phyloP scores from a whole-genome alignment of 2,888 invertebrate species.

The Melieria crassipennis region DNA sequence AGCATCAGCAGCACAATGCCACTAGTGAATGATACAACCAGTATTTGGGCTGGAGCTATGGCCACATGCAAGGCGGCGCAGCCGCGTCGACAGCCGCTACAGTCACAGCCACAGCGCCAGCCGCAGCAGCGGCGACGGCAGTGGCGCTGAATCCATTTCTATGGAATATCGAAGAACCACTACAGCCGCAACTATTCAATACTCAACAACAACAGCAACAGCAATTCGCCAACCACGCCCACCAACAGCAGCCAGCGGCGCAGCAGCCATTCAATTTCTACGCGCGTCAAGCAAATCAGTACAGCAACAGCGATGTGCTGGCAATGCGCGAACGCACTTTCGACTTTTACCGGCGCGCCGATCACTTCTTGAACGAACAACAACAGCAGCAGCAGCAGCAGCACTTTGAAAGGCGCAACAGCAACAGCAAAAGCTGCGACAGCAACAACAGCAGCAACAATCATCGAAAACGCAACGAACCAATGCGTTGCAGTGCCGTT shows the following conservation, averaged over 20 bases:
- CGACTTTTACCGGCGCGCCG: conserved; percentile 25
- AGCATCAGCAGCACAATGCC: conserved; percentile 61
- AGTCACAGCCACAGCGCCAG: conserved; percentile 18
- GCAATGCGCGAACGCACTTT: conserved; percentile 14
- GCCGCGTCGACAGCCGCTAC: conserved; percentile 36
- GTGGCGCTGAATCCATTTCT: conserved; percentile 47
- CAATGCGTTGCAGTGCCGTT: conserved; percentile 51
- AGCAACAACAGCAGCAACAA: conserved; percentile 24
- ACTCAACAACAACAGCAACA: conserved; percentile 41
- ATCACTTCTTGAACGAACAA: conserved; percentile 27
- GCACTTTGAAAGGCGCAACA: conserved; percentile 39
- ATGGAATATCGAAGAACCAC: conserved; percentile 58
- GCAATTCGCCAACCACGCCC: conserved; percentile 35
- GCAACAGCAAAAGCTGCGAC: conserved; percentile 36
- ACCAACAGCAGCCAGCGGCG: conserved; percentile 42
- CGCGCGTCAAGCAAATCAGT: conserved; percentile 30
- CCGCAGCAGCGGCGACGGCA: conserved; percentile 36
- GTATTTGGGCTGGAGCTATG: conserved; percentile 64
- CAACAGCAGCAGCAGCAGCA: conserved; percentile 40
- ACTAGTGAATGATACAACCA: conserved; percentile 65
- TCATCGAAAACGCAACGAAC: not conserved
- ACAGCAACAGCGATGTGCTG: not conserved
- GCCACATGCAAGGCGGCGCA: conserved; percentile 50
- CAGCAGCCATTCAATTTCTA: conserved; percentile 38
- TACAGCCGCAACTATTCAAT: conserved; percentile 37